A percentile compares a stretch with the other conserved stretches of the same genome.
Conservation (phyloP, 2,888 invertebrate genomes). For the Himalopsyche japonica region DNA sequence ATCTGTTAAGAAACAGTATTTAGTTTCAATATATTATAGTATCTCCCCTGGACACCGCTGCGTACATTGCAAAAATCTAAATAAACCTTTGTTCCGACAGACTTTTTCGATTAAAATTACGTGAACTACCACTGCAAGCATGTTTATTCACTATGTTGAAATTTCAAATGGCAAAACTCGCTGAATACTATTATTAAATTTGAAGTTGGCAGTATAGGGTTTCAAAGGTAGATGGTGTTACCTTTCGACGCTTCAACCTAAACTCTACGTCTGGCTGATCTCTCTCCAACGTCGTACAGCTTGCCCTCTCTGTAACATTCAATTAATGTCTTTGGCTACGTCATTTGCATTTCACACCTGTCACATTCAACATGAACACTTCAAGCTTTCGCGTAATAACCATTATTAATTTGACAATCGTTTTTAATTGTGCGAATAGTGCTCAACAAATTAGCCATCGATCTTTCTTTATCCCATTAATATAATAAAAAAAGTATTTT, state of each 20-base stretch:
- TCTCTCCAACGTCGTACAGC: neutral
- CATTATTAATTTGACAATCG: too few relatives aligned
- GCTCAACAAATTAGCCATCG: too few relatives aligned
- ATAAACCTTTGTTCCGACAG: too few relatives aligned
- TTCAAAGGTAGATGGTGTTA: neutral
- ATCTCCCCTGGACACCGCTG: too few relatives aligned
- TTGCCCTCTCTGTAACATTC: constrained; percentile 10
- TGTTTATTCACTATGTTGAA: neutral
- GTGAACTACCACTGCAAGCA: neutral
- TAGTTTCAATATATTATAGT: too few relatives aligned
- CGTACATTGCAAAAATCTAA: too few relatives aligned
- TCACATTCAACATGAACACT: neutral
- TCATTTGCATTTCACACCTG: constrained; percentile 14
- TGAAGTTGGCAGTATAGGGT: neutral
- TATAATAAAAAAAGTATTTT: too few relatives aligned
- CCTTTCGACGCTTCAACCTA: neutral
- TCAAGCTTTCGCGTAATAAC: neutral
- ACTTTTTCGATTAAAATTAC: too few relatives aligned
- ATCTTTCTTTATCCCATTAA: too few relatives aligned
- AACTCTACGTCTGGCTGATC: neutral
- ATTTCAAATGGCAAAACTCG: neutral
- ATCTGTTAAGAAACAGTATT: too few relatives aligned
- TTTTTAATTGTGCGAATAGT: too few relatives aligned
- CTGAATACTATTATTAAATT: neutral
- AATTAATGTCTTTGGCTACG: constrained; percentile 19